Evolutionary conservation across 2,888 invertebrate species (phyloP), one percentile per base, ranked within the genome.

Genomic region (Melinaea menophilus): DNA sequence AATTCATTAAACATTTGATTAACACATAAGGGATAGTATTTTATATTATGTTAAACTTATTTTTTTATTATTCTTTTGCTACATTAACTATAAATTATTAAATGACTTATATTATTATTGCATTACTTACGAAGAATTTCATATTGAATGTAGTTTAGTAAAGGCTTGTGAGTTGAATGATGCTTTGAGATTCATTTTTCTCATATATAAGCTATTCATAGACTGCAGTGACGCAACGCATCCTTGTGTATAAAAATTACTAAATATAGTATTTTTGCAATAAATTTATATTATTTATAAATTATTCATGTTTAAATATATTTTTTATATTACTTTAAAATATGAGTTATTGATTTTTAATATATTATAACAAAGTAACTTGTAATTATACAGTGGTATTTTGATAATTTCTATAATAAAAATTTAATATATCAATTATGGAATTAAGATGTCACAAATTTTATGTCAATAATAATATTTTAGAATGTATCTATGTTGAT

Each of bases 81-180:
- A 37, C 7, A 37, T 41, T 41, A 2, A 9, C 41, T 41, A 41
- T 41, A 9, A 9, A 2, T 41, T 41, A 41, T 9, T 41, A 41
- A 41, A 9, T 41, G 9, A 11, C 9, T 41, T 9, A 41, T 41
- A 41, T 41, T 9, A 41, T 41, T 41, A 41, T 9, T 41, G 3
- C 7, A 41, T 9, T 41, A 61, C 61, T 61, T 35, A 61, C 56
- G 47, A 56, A 47, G 35, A 34, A 37, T 57, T 45, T 62, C 61
- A 62, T 57, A 37, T 62, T 62, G 57, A 12, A 41, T 7, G 41
- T 45, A 4, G 5, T 51, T 48, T 31, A 51, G 51, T 31, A 51
- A 31, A 51, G 9, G 22, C 22, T 9, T 57, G 51, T 9, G 5
- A 56, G 56, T n/a, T 22, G 60, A 60, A 55, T 60, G 60, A 55